Base-by-base conservation (phyloP, 2,113 vertebrate species). In the Tragulus kanchil region DNA sequence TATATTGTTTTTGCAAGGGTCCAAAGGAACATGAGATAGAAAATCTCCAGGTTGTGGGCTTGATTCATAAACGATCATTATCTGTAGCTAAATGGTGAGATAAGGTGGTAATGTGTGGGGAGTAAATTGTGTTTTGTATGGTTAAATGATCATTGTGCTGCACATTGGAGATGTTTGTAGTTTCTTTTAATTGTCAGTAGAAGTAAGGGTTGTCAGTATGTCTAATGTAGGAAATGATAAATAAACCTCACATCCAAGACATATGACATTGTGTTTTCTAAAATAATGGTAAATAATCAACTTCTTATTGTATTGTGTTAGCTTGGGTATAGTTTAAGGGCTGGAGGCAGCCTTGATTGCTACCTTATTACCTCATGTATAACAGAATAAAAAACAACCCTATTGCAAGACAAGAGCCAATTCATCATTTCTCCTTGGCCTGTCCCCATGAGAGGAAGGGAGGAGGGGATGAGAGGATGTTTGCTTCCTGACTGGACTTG, bases 1-100 rank as follows among this genome's bases (percentile, higher is more conserved):
- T 97, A 95, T 98, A 97, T 92, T 98, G 91, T 98, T 98, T 98
- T 98, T 98, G 62, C 61, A 97, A 96, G 97, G 97, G 85, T 97
- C 95, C 95, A 97, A 97, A 97, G 85, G 90, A 97, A 97, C 86
- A 96, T n/a, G 90, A 97, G 91, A 85, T 97, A 97, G 94, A 97
- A 97, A 97, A 98, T 97, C 95, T 98, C 88, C 93, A 97, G 95
- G 65, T 96, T 97, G 97, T 97, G 97, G 92, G 85, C 85, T 92
- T 97, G 92, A 97, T 96, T 98, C 93, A 97, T 8, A 54, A 95
- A 98, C 97, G 95, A 97, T 97, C 64, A 71, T 98, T 98, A 97
- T 93, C 94, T 97, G 54, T 96, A 97, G 92, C 92, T 98, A 97
- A 98, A 97, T 75, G 96, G 95, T 77, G 62, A 96, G 95, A 94